phyloP scores from a whole-genome alignment of 2,113 vertebrate genomes.

The Setophaga kirtlandii region DNA sequence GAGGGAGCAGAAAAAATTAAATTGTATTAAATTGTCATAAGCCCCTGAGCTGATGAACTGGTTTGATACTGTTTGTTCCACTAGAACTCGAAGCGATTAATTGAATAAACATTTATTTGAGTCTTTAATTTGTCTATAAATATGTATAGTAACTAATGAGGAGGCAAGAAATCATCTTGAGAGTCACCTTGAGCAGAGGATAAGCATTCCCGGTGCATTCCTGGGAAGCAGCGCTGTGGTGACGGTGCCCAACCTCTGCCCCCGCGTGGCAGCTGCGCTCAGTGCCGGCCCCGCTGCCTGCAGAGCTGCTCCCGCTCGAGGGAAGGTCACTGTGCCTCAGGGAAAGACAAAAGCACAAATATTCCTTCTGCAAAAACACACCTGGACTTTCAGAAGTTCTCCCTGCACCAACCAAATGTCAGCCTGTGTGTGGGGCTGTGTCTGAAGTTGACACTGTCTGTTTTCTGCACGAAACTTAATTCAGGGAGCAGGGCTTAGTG shows the following conservation, averaged over 20 bases:
- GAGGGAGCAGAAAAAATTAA: neutral
- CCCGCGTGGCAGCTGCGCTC: slow-evolving; percentile 28
- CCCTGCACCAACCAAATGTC: neutral
- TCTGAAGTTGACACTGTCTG: neutral
- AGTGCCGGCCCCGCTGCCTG: neutral
- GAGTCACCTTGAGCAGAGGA: slow-evolving; percentile 60
- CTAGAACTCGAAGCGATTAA: neutral
- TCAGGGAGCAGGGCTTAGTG: neutral
- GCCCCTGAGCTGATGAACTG: neutral
- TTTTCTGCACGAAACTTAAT: neutral
- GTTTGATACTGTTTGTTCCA: slow-evolving; percentile 33
- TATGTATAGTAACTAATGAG: slow-evolving; percentile 6
- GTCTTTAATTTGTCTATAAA: slow-evolving; percentile 34
- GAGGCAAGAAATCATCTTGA: neutral
- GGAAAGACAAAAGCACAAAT: neutral
- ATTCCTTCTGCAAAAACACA: neutral
- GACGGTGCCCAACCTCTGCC: slow-evolving; percentile 16
- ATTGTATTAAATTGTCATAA: neutral
- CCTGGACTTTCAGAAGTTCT: neutral
- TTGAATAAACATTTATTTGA: slow-evolving; percentile 32
- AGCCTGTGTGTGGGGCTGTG: neutral
- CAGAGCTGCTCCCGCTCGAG: neutral
- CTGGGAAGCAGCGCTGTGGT: neutral
- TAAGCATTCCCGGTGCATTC: neutral
- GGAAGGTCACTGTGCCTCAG: neutral